Conservation (phyloP, 1,140 invertebrate species). For the Archegozetes longisetosus region DNA sequence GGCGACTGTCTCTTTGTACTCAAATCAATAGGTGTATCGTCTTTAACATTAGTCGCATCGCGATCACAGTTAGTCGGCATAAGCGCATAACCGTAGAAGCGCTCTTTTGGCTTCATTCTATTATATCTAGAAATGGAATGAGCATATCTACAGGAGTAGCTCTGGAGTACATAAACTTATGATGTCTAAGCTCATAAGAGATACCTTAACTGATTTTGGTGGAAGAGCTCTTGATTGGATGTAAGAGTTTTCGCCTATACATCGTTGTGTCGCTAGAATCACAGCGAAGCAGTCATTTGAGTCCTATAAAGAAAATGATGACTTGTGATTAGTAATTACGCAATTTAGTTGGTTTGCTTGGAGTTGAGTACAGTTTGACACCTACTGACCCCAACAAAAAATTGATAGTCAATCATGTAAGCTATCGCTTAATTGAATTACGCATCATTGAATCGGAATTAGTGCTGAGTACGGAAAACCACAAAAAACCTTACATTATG, state of each 20-base stretch:
- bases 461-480: neutral
- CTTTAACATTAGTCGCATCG: neutral
- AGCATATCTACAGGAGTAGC: neutral
- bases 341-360: too few relatives aligned
- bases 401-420: neutral
- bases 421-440: neutral
- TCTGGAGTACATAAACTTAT: neutral
- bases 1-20: neutral
- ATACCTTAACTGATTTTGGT: too few relatives aligned
- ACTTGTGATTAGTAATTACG: too few relatives aligned
- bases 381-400: neutral
- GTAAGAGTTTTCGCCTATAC: too few relatives aligned
- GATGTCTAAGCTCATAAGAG: too few relatives aligned
- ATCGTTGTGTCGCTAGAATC: too few relatives aligned
- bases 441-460: neutral
- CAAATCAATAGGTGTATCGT: constrained; percentile 11
- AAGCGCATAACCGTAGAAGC: constrained; percentile 3
- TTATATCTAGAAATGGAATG: neutral
- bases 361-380: too few relatives aligned
- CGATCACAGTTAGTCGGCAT: neutral
- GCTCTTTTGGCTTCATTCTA: constrained; percentile 13
- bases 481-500: neutral
- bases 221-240: too few relatives aligned
- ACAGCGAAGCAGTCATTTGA: too few relatives aligned
- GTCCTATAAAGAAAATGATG: too few relatives aligned